Evolutionary conservation across 2,888 invertebrate genomes (phyloP).

Genomic region (Odontocolon sp.): DNA sequence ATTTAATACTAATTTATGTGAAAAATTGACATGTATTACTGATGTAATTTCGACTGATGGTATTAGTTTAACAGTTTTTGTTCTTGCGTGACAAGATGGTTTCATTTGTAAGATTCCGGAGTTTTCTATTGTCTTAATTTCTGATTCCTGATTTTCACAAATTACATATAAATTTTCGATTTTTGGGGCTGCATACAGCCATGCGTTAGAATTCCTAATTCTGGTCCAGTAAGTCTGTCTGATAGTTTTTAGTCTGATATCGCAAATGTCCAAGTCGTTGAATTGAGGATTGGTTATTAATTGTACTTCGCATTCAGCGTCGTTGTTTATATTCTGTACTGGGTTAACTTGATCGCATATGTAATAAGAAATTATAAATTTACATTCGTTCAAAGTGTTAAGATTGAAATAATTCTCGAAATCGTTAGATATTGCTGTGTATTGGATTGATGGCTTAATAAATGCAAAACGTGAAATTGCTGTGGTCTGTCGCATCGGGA

Average conservation of each 20-base stretch:
- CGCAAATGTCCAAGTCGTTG: not conserved
- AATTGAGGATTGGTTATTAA: slow-evolving; percentile 15
- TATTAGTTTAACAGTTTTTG: not conserved
- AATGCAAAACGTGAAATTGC: slow-evolving; percentile 1
- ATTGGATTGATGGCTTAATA: slow-evolving; percentile 16
- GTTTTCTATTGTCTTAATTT: slow-evolving; percentile 15
- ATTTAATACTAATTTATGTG: not conserved
- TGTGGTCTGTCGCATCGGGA: not conserved
- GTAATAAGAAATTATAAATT: not conserved
- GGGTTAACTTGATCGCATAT: not conserved
- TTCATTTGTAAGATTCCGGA: slow-evolving; percentile 19
- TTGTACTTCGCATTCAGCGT: slow-evolving; percentile 19
- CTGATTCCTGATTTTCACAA: slow-evolving; percentile 4
- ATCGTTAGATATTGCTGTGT: slow-evolving; percentile 15
- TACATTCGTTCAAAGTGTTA: slow-evolving; percentile 1
- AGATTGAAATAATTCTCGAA: slow-evolving; percentile 20
- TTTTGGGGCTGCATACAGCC: slow-evolving; percentile 22
- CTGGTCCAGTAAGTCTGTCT: slow-evolving; percentile 9
- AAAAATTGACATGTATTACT: not conserved
- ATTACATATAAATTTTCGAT: not conserved
- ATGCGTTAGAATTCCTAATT: not conserved
- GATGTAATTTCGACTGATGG: slow-evolving; percentile 17
- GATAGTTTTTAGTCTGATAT: slow-evolving; percentile 10
- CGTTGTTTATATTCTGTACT: slow-evolving; percentile 1
- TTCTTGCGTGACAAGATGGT: slow-evolving; percentile 33